Evolutionary conservation across 2,113 vertebrate species (phyloP), one percentile per base, ranked within the genome.

Genomic region (Prunella himalayana): DNA sequence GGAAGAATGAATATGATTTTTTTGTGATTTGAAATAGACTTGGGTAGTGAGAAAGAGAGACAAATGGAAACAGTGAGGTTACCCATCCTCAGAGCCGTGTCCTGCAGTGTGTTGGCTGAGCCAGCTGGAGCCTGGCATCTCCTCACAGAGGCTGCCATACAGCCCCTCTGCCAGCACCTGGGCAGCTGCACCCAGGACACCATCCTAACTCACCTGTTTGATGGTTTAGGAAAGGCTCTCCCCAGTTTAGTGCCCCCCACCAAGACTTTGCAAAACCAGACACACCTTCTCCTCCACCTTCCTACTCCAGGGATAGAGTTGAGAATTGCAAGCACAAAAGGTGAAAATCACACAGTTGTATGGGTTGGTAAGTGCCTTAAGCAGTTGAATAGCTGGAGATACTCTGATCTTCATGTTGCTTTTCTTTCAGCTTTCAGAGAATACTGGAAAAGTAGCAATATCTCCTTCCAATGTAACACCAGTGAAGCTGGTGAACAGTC

Each of bases 341-440:
- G 11, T 50, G 25, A 68, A 68, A 44, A 60, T 51, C 22, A 10
- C 0, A 0, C 2, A 1, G 3, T 8, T 39, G 11, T 45, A 13
- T 41, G 66, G 42, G 7, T 25, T 53, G 70, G 11, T 53, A 25
- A 73, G 8, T 11, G 37, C 24, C 78, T 39, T 82, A 19, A 30
- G 39, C 35, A 31, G 23, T 35, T 25, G 44, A 47, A n/a, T 23
- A 61, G 16, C 33, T 53, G 23, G 25, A 73, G 21, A 24, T 3
- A 3, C 6, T 23, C 24, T 63, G 61, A 37, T 30, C 49, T 85
- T 53, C 17, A 11, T 28, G 9, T 47, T 86, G 35, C n/a, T 77
- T 88, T 80, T 64, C 39, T 68, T 86, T 65, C 50, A 44, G 14
- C 31, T 86, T 61, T 45, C 47, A 82, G 56, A 53, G 23, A 24